phyloP scores from a whole-genome alignment of 2,888 invertebrate genomes.

The Tyria jacobaeae region DNA sequence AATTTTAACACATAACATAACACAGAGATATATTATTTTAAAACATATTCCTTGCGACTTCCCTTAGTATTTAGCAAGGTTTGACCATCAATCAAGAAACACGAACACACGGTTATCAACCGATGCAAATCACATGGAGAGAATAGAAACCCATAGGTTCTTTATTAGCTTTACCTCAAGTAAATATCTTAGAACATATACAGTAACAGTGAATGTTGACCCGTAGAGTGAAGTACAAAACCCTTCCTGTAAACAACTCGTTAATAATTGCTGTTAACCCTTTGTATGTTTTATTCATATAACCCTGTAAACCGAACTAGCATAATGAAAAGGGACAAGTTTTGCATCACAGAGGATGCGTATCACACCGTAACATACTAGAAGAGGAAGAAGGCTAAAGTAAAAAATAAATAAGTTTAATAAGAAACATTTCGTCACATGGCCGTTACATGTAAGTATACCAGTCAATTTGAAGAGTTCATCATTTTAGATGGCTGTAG shows the following conservation, averaged over 20 bases:
- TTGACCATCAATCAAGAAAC: not conserved
- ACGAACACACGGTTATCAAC: not conserved
- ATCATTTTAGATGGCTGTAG: too few species aligned
- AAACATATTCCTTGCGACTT: too few species aligned
- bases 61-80: not conserved
- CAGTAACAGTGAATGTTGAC: conserved; percentile 27
- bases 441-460: too few species aligned
- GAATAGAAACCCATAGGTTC: not conserved
- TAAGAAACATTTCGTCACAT: too few species aligned
- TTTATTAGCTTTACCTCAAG: not conserved
- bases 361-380: conserved; percentile 44
- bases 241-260: conserved; percentile 74
- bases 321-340: conserved; percentile 76
- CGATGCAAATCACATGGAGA: not conserved
- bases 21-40: too few species aligned
- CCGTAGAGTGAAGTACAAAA: conserved; percentile 32
- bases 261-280: conserved; percentile 79
- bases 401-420: too few species aligned
- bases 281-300: conserved; percentile 70
- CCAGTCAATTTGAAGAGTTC: too few species aligned
- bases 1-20: too few species aligned
- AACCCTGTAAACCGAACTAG: conserved; percentile 69
- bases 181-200: conserved; percentile 14
- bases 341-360: conserved; percentile 36
- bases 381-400: too few species aligned